Evolutionary conservation across 1,140 invertebrate genomes (phyloP).

Genomic region (Saccostrea echinata): DNA sequence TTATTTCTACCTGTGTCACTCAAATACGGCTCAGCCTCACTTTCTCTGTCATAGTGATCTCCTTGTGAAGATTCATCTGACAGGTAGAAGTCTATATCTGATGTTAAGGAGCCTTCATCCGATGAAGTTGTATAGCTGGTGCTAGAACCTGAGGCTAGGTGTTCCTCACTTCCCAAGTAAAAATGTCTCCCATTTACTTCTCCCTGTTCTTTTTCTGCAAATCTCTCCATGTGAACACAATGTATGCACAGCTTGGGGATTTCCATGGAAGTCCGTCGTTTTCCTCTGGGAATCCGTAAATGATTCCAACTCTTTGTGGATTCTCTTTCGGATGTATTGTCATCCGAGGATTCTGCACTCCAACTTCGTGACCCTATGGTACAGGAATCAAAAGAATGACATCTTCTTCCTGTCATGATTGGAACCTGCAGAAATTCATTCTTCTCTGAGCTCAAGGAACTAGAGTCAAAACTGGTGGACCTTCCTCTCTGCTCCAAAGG

Average conservation of each 20-base stretch:
- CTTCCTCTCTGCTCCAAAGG: constrained; percentile 66
- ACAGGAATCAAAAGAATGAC: constrained; percentile 68
- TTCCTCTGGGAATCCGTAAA: constrained; percentile 62
- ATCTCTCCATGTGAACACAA: constrained; percentile 79
- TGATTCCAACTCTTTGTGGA: constrained; percentile 35
- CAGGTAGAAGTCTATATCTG: constrained; percentile 26
- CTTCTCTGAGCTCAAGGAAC: constrained; percentile 62
- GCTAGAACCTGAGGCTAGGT: constrained; percentile 58
- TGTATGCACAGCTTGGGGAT: constrained; percentile 76
- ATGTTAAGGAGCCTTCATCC: constrained; percentile 57
- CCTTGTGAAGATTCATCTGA: constrained; percentile 49
- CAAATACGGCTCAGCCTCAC: neutral
- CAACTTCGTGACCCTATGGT: constrained; percentile 55
- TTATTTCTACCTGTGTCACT: constrained; percentile 48
- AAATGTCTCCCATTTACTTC: constrained; percentile 40
- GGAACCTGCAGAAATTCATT: constrained; percentile 65
- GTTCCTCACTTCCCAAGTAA: constrained; percentile 46
- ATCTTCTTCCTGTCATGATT: constrained; percentile 49
- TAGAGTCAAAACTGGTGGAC: constrained; percentile 73
- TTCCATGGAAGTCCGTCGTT: constrained; percentile 70
- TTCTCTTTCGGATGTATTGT: constrained; percentile 68
- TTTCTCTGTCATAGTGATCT: constrained; percentile 39
- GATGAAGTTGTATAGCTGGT: constrained; percentile 60
- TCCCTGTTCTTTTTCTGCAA: constrained; percentile 67
- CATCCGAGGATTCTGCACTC: constrained; percentile 66